These are phyloP conservation scores for Cephus cinctus DNA, from an alignment of 1,140 invertebrate species.

Conservation along the genomic window DNA sequence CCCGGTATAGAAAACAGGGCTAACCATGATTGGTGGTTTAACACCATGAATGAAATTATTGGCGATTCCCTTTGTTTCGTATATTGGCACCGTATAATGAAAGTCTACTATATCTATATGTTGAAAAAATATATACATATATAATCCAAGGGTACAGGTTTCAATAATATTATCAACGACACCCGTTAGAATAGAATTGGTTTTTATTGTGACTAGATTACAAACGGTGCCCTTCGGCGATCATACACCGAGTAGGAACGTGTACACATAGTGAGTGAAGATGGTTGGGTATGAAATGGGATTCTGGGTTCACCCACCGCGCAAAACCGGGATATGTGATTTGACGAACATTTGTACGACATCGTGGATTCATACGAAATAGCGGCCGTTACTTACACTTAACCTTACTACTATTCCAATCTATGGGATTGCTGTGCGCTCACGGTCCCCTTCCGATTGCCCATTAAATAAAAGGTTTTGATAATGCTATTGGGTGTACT, in stretches of 20 bases:
- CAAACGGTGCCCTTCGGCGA: constrained; percentile 50
- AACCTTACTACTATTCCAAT: constrained; percentile 39
- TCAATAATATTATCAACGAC: too few relatives aligned
- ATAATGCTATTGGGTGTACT: constrained; percentile 9
- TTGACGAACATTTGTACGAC: constrained; percentile 51
- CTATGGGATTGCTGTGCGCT: constrained; percentile 31
- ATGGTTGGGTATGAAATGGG: constrained; percentile 29
- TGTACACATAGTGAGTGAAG: constrained; percentile 42
- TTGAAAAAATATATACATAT: too few relatives aligned
- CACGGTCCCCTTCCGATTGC: constrained; percentile 16
- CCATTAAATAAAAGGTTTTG: constrained; percentile 7
- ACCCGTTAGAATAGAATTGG: constrained; percentile 55
- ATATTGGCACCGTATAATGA: too few relatives aligned
- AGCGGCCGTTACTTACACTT: constrained; percentile 46
- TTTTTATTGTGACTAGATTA: constrained; percentile 59
- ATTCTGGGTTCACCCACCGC: constrained; percentile 29
- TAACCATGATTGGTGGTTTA: too few relatives aligned
- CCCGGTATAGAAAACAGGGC: too few relatives aligned
- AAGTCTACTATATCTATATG: too few relatives aligned
- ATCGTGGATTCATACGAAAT: constrained; percentile 54
- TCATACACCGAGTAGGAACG: constrained; percentile 50
- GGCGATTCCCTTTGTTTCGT: too few relatives aligned
- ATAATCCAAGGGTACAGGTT: too few relatives aligned
- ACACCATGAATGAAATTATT: too few relatives aligned
- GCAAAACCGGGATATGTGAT: constrained; percentile 42